These are phyloP conservation scores for Drosophila setifemur DNA, from an alignment of 1,140 invertebrate genomes.

Conservation along the genomic window DNA sequence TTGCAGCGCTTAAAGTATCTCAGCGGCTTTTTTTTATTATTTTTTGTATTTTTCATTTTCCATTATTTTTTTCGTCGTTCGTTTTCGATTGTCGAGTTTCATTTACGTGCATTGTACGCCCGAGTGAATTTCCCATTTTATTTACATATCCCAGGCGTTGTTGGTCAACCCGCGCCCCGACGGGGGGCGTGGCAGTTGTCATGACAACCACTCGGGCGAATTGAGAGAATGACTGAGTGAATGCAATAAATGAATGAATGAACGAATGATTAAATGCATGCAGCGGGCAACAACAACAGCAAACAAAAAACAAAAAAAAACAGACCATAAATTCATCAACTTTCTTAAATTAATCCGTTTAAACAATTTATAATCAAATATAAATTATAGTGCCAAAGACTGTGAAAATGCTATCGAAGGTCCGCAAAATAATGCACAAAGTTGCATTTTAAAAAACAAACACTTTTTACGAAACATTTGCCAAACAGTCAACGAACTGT, in stretches of 20 bases:
- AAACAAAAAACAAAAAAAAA: too few species aligned
- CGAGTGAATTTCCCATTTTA: slow-evolving; percentile 56
- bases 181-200: slow-evolving; percentile 17
- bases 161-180: not conserved
- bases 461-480: slow-evolving; percentile 20
- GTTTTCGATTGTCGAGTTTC: slow-evolving; percentile 30
- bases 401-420: slow-evolving; percentile 50
- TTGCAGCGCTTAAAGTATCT: not conserved
- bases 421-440: slow-evolving; percentile 48
- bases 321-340: slow-evolving; percentile 17
- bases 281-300: slow-evolving; percentile 23
- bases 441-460: slow-evolving; percentile 63
- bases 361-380: slow-evolving; percentile 24
- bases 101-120: slow-evolving; percentile 57
- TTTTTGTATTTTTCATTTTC: not conserved
- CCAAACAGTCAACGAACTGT: slow-evolving; percentile 59
- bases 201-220: slow-evolving; percentile 51
- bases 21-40: not conserved
- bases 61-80: slow-evolving; percentile 10
- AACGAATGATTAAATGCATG: slow-evolving; percentile 37
- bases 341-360: slow-evolving; percentile 37
- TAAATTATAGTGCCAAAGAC: slow-evolving; percentile 16
- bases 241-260: slow-evolving; percentile 38
- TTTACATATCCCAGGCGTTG: slow-evolving; percentile 50
- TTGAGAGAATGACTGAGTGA: slow-evolving; percentile 19